Base-by-base conservation (phyloP, 2,888 invertebrate species). In the Ochropacha duplaris region DNA sequence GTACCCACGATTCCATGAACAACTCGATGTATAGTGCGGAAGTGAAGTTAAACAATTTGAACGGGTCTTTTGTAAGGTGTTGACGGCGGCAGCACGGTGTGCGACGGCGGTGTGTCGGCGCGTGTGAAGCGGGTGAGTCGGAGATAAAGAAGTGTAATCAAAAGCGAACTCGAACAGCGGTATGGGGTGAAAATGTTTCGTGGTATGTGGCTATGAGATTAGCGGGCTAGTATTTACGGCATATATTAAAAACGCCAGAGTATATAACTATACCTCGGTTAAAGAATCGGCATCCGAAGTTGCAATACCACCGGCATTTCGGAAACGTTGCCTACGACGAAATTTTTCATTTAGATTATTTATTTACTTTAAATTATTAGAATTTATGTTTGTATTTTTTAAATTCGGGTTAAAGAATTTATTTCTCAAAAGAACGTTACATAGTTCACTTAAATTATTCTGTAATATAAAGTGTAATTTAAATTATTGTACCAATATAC, bases 61-160 rank as follows among this genome's bases (percentile, higher is more conserved):
- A 44, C 19, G 44, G 19, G 8, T 44, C 44, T 44, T 44, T 44
- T 44, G 44, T 44, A 16, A 8, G 19, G 16, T 19, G 19, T 19
- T 44, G 44, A 9, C 44, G 44, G 19, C 16, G 39, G n/a, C n/a
- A n/a, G n/a, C n/a, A n/a, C n/a, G n/a, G 31, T 9, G 31, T 4
- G 31, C 31, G 31, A 12, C 8, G 31, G 4, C 8, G 8, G 11
- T 8, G 31, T n/a, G 39, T n/a, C n/a, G n/a, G n/a, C n/a, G 16
- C 39, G 9, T 44, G 9, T 19, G 44, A 44, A 44, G 44, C 39
- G 61, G 55, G 54, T 58, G n/a, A 59, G 58, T 55, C 63, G 55
- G 54, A 66, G 65, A 71, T 73, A 71, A 72, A 73, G 65, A 62
- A 61, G 54, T 60, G 62, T 69, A 74, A 74, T 74, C 74, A 69